Evolutionary conservation across 2,113 vertebrate genomes (phyloP), one percentile per base, ranked within the genome.

Genomic region (Colinus virginianus): DNA sequence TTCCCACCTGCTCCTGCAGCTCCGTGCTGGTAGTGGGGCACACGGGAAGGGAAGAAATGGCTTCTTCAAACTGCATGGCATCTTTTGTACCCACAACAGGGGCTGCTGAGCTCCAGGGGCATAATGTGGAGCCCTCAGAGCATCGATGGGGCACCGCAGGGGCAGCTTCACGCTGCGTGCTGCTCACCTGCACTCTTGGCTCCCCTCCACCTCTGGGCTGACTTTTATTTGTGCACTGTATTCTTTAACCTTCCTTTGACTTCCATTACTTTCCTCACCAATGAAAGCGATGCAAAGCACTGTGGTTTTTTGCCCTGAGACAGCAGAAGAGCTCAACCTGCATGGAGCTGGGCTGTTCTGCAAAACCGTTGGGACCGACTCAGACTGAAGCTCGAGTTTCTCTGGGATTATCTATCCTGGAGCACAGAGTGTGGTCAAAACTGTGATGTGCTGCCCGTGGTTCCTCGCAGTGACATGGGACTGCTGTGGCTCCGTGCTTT

Each of bases 371-470:
- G 95, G 91, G 87, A 28, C 72, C 2, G 12, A 32, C 85, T 94
- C 53, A 53, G 87, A 79, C 83, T 83, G 76, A 48, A 94, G 79
- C 43, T 81, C 81, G 84, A 66, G 86, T 72, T 79, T 85, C 92
- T 89, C 72, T 43, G 71, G 2, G 21, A n/a, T 92, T 87, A 94
- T 94, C 90, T 91, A 81, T 93, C 82, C 82, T 43, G 71, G 64
- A 80, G 90, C 2, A 0, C 53, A 58, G 95, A 56, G 79, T 91
- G 94, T 75, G 93, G 90, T 96, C 94, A 92, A 88, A 94, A 72
- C 87, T 83, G 32, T 55, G 75, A 83, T 61, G 28, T 90, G 91
- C 84, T 89, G 87, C 91, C 94, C 94, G 94, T 91, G 91, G 84
- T 83, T 95, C 43, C 79, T 81, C 34, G 63, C 61, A 75, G 55